Evolutionary conservation across 2,113 vertebrate species (phyloP), one percentile per base, ranked within the genome.

Genomic region (Oplegnathus fasciatus): DNA sequence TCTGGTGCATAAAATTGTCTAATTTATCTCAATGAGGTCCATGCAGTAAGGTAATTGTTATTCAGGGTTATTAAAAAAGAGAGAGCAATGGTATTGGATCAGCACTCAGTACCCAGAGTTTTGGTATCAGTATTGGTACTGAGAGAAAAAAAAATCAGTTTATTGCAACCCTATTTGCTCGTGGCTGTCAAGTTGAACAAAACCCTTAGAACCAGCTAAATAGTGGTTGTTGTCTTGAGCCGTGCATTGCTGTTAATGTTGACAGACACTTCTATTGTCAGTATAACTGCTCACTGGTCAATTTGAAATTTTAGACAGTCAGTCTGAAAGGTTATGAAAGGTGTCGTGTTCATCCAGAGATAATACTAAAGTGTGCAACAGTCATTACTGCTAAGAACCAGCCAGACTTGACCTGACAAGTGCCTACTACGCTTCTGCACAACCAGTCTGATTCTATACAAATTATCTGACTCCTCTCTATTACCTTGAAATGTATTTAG

Each of bases 401-500:
- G 22, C 15, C 4, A 10, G 30, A 48, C 13, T 17, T 48, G 61
- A 37, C 26, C 20, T n/a, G 50, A 68, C 34, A 65, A 40, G 50
- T 30, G 24, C 9, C 26, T 54, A 32, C 30, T 10, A 54, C 22
- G 48, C 20, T 18, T 55, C 26, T n/a, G 52, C 50, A 17, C 52
- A 37, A 42, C 3, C n/a, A 9, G 20, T 46, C 44, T 18, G 76
- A 50, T 61, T 68, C 32, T 26, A 9, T 57, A 11, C 11, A 0
- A 55, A 74, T 30, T 13, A 44, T 46, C 72, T 64, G 55, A 26
- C 68, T 79, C 46, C 57, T 66, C 68, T 76, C 79, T 62, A 28
- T 75, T 70, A 66, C n/a, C 64, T 30, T 60, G 20, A 78, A 37
- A 42, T 68, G 80, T 66, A 86, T 89, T 80, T 52, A 0, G 70